These are phyloP conservation scores for Papilio polytes DNA, from an alignment of 1,140 invertebrate species.

Conservation along the genomic window DNA sequence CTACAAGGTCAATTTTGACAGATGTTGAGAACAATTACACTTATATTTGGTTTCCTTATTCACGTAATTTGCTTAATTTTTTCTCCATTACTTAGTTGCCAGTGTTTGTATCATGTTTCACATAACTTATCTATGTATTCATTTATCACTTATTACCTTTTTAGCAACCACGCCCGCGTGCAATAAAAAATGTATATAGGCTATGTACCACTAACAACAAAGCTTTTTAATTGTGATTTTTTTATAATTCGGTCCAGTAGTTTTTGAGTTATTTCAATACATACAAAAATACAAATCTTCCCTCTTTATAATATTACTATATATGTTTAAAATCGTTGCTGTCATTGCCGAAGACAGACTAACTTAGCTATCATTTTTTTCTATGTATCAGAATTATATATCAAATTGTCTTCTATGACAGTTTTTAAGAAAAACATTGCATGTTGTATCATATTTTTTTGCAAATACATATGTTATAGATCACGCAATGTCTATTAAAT, in stretches of 20 bases:
- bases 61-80: background rate
- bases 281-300: no score
- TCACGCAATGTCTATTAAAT: background rate
- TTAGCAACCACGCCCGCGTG: no score
- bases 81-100: background rate
- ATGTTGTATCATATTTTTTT: background rate
- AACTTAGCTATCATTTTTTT: no score
- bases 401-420: no score
- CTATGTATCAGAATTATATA: background rate
- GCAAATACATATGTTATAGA: background rate
- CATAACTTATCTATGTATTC: background rate
- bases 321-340: background rate
- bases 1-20: background rate
- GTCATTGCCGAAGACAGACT: background rate
- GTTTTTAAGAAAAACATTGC: background rate
- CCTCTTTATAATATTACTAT: no score
- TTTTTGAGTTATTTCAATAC: no score
- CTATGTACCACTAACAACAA: no score
- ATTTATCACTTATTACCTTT: background rate
- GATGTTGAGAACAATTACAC: background rate
- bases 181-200: no score
- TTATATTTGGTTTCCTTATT: background rate
- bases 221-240: no score
- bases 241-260: no score
- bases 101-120: background rate